Evolutionary conservation across 2,113 vertebrate genomes (phyloP), one percentile per base, ranked within the genome.

Genomic region (Petroica traversi): DNA sequence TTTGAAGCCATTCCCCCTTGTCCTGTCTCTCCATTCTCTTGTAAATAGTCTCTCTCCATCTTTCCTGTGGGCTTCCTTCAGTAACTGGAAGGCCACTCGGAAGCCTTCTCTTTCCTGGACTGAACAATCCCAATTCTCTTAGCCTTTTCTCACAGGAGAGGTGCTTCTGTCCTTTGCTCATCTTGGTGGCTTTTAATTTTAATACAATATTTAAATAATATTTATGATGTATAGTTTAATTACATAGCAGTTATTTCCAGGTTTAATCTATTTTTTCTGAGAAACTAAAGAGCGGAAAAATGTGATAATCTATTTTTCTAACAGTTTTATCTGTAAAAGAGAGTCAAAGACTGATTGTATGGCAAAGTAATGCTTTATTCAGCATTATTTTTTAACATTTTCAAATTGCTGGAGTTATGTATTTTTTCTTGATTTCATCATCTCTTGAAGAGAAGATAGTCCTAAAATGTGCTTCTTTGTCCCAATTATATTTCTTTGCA

Each of bases 71-170:
- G 14, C 1, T 67, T 11, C 13, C 4, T 43, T 40, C 3, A 48
- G 15, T 4, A 1, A 5, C 8, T 54, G 5, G 5, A 75, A 41
- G n/a, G 24, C 19, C 28, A 38, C 24, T 5, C 6, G 1, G 5
- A 40, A 54, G 4, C 5, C 9, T 46, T 17, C 5, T 69, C n/a
- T 69, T 40, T 23, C 48, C 34, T 14, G 48, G 5, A 10, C 24
- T 62, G 2, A 71, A 40, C 11, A 48, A 29, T 63, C 6, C 25
- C 5, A 55, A 1, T 55, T 55, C 14, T 41, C 48, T 26, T 20
- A 55, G 57, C 9, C 14, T 34, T 71, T 63, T 9, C 34, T 48
- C 34, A 49, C 0, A 36, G 48, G 16, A 63, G 17, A 71, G 31
- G 6, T 48, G 3, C 1, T 36, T 14, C 9, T 6, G 7, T 9